These are phyloP conservation scores for Mormyrus iriodes DNA, from an alignment of 2,113 vertebrate genomes.

Conservation along the genomic window DNA sequence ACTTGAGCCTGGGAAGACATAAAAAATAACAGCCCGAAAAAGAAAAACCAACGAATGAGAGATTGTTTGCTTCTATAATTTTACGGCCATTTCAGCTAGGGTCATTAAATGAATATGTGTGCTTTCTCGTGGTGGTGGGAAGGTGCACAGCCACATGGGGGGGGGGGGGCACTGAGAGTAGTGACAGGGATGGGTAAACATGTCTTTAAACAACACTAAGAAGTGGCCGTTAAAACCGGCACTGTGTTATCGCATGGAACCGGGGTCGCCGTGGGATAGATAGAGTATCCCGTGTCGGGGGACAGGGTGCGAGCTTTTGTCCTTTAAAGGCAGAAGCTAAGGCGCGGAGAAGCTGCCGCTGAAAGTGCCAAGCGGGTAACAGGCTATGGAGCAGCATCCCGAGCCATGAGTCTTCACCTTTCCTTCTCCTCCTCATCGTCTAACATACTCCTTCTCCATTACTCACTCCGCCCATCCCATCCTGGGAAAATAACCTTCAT, in stretches of 20 bases:
- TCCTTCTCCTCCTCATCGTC: not conserved
- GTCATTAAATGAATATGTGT: slow-evolving; percentile 30
- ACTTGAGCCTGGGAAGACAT: not conserved
- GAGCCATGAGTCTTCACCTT: not conserved
- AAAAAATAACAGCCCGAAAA: not conserved
- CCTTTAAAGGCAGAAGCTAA: slow-evolving; percentile 45
- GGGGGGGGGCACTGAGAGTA: slow-evolving; percentile 11
- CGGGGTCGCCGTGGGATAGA: slow-evolving; percentile 33
- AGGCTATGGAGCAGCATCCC: not conserved
- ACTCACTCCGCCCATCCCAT: not conserved
- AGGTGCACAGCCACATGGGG: not conserved
- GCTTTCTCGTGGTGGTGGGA: not conserved
- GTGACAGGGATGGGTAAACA: slow-evolving; percentile 44
- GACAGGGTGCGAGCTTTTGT: slow-evolving; percentile 25
- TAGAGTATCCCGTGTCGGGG: slow-evolving; percentile 26
- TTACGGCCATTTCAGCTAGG: slow-evolving; percentile 30
- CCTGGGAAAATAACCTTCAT: not conserved
- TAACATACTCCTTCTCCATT: not conserved
- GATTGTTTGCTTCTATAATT: slow-evolving; percentile 23
- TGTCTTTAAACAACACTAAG: slow-evolving; percentile 29
- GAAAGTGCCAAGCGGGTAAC: slow-evolving; percentile 15
- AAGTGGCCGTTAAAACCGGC: slow-evolving; percentile 15
- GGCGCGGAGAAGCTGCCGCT: slow-evolving; percentile 20
- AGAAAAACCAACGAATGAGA: not conserved
- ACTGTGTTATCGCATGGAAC: slow-evolving; percentile 34